A percentile compares a stretch with the other conserved stretches of the same genome.
Evolutionary conservation across 2,888 invertebrate genomes (phyloP).

Genomic region (Pediacus dermestoides): DNA sequence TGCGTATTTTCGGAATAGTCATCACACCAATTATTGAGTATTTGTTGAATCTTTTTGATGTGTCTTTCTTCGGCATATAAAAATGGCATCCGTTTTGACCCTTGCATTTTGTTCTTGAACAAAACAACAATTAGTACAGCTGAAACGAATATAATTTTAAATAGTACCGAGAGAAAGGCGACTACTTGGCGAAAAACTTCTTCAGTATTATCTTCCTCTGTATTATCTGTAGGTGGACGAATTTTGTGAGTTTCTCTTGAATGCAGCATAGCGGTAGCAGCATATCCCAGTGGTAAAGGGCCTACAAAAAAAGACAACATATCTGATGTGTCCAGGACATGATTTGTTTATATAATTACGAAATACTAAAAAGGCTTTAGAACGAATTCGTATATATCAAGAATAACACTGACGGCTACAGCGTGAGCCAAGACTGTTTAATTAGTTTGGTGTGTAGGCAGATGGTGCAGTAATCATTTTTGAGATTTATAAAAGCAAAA

Average conservation of each 20-base stretch:
- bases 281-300: slow-evolving; percentile 49
- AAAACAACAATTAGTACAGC: slow-evolving; percentile 11
- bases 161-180: slow-evolving; percentile 43
- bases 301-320: slow-evolving; percentile 40
- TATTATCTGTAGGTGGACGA: slow-evolving; percentile 44
- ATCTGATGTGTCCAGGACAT: no score
- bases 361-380: no score
- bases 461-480: no score
- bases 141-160: no score
- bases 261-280: slow-evolving; percentile 47
- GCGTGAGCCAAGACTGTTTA: no score
- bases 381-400: no score
- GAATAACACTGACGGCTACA: no score
- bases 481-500: no score
- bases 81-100: slow-evolving; percentile 23
- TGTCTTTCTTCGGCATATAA: slow-evolving; percentile 31
- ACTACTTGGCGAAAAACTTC: slow-evolving; percentile 47
- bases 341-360: no score
- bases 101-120: slow-evolving; percentile 13
- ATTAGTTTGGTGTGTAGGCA: no score
- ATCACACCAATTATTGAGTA: slow-evolving; percentile 41
- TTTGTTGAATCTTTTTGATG: slow-evolving; percentile 34
- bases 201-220: slow-evolving; percentile 35
- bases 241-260: slow-evolving; percentile 51
- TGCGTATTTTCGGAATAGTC: slow-evolving; percentile 19